Base-by-base conservation (phyloP, 2,888 invertebrate genomes). In the Vanessa cardui region DNA sequence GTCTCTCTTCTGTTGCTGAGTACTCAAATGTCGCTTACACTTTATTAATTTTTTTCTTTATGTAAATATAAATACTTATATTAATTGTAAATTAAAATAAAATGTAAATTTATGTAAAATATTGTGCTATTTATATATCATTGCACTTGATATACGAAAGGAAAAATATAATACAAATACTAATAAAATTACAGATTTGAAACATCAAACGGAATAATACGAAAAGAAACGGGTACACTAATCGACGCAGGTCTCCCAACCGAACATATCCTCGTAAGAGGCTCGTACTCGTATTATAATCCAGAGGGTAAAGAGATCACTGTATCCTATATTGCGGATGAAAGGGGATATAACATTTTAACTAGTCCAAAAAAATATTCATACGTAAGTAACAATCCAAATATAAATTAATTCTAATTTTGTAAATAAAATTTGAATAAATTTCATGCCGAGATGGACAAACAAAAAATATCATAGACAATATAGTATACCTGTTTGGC, bases 171-270 rank as follows among this genome's bases (percentile, higher is more conserved):
- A 39, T 39, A 12, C 39, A 39, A 39, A 9, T 39, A 39, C 3
- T 39, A 12, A 20, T 62, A 18, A 45, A 39, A 45, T 72, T 69
- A n/a, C 62, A 87, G 94, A 45, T 94, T 88, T 58, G 26, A 39
- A 93, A 90, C 94, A 15, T 93, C 94, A 77, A 93, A 94, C 73
- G 93, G 93, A 59, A 91, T 90, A 59, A 83, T 84, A 18, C 87
- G 90, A 66, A 82, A 88, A 70, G 94, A 94, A 81, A 86, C 89
- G 73, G 94, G 93, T 1, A 84, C 84, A 58, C 74, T 94, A 18
- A 85, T 90, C 71, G 93, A 94, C 80, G 83, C 85, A 2, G 94
- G 94, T 61, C 86, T 88, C 31, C 88, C 89, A 62, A 92, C 94
- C 47, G 92, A 94, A 62, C 92, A 93, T 80, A 81, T 90, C 9